These are phyloP conservation scores for Nemoura dubitans DNA, from an alignment of 2,888 invertebrate genomes.

Conservation along the genomic window DNA sequence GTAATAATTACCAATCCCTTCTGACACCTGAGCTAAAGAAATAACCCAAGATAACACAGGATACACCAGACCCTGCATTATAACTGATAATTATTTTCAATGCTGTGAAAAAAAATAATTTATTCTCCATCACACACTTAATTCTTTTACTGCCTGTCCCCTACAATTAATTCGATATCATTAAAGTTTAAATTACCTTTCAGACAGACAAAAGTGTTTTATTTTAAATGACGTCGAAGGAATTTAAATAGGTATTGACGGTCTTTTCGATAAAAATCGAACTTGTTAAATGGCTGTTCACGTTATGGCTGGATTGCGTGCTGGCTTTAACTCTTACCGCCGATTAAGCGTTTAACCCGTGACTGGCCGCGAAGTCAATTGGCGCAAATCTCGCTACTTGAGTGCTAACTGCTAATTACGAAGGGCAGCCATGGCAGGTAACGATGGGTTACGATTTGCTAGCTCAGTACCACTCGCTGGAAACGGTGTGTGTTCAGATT, in stretches of 20 bases:
- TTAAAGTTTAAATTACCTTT: not conserved
- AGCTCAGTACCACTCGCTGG: no score
- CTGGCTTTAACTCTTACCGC: not conserved
- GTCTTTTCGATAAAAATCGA: not conserved
- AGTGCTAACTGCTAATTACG: not conserved
- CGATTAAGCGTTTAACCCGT: not conserved
- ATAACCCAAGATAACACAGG: not conserved
- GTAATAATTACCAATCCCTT: not conserved
- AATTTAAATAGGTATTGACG: not conserved
- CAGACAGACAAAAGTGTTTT: not conserved
- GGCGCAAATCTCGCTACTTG: not conserved
- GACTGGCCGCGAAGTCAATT: not conserved
- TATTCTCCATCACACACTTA: not conserved
- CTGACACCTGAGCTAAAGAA: not conserved
- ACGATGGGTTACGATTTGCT: not conserved
- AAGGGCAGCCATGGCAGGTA: not conserved
- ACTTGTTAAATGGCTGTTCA: not conserved
- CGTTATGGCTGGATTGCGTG: not conserved
- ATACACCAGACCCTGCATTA: not conserved
- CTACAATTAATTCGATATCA: constrained; percentile 7
- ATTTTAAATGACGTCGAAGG: not conserved
- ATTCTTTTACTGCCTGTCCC: not conserved
- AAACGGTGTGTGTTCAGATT: not conserved
- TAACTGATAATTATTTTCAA: constrained; percentile 2
- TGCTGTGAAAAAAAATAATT: not conserved